phyloP scores from a whole-genome alignment of 2,888 invertebrate genomes.

The Dryocosmus kuriphilus region DNA sequence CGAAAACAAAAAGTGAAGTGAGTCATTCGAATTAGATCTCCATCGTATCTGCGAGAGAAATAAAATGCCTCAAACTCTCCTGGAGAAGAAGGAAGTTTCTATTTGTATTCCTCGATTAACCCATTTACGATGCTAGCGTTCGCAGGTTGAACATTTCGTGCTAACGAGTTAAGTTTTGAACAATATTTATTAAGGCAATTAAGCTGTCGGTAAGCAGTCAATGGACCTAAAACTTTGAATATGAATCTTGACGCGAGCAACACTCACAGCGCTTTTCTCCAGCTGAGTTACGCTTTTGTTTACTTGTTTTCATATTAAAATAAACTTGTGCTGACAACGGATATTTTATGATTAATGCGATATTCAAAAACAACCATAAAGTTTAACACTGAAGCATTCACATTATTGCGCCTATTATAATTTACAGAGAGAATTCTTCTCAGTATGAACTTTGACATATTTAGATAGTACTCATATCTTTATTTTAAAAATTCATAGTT shows the following conservation, averaged over 20 bases:
- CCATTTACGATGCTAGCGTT: conserved; percentile 48
- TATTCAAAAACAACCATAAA: background rate
- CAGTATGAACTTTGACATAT: background rate
- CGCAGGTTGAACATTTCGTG: conserved; percentile 49
- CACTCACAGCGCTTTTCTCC: background rate
- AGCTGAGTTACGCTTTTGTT: background rate
- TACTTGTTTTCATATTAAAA: conserved; percentile 14
- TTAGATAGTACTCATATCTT: too few species aligned
- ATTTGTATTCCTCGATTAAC: conserved; percentile 52
- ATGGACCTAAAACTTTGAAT: conserved; percentile 46
- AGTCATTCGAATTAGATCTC: background rate
- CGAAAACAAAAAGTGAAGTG: background rate
- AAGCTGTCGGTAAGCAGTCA: conserved; percentile 22
- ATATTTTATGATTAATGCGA: background rate
- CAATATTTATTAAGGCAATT: conserved; percentile 43
- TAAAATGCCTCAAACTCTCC: background rate
- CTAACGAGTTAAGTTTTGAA: conserved; percentile 61
- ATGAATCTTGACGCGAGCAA: conserved; percentile 41
- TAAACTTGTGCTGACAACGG: background rate
- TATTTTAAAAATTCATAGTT: too few species aligned
- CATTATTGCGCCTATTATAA: background rate
- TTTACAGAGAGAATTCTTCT: background rate
- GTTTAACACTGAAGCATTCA: background rate
- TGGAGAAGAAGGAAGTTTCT: conserved; percentile 37
- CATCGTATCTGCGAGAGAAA: background rate